phyloP scores from a whole-genome alignment of 2,888 invertebrate genomes.

The Molorchus minor region DNA sequence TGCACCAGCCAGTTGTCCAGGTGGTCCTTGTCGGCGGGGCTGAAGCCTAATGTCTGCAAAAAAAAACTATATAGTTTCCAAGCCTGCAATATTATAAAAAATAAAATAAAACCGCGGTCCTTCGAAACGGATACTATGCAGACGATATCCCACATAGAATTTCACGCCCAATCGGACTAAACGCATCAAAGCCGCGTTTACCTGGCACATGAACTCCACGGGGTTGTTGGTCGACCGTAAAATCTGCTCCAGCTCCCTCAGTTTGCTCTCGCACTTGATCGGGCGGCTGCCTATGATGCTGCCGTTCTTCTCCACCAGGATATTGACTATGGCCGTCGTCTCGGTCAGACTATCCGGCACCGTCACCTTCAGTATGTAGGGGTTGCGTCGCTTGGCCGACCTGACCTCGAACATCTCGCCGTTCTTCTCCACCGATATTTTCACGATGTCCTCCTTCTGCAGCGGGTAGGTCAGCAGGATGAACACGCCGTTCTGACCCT shows the following conservation, averaged over 20 bases:
- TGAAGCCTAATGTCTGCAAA: slow-evolving; percentile 79
- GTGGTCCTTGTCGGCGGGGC: slow-evolving; percentile 78
- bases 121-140: not conserved
- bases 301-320: slow-evolving; percentile 84
- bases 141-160: too few relatives aligned
- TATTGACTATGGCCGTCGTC: slow-evolving; percentile 82
- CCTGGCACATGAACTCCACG: slow-evolving; percentile 89
- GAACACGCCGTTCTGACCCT: slow-evolving; percentile 86
- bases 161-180: too few relatives aligned
- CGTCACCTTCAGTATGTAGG: slow-evolving; percentile 83
- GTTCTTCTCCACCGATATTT: slow-evolving; percentile 82
- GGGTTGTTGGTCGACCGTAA: slow-evolving; percentile 82
- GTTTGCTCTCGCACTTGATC: slow-evolving; percentile 86
- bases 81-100: too few relatives aligned
- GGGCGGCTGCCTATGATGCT: slow-evolving; percentile 82
- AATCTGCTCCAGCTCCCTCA: slow-evolving; percentile 84
- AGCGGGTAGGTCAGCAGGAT: slow-evolving; percentile 82
- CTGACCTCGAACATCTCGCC: slow-evolving; percentile 78
- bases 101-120: not conserved
- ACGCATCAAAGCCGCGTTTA: slow-evolving; percentile 56
- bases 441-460: slow-evolving; percentile 78
- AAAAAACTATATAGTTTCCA: too few relatives aligned
- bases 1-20: slow-evolving; percentile 83
- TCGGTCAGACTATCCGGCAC: slow-evolving; percentile 85
- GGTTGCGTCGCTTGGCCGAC: slow-evolving; percentile 81